phyloP scores from a whole-genome alignment of 2,113 vertebrate genomes.

The Semnopithecus entellus region DNA sequence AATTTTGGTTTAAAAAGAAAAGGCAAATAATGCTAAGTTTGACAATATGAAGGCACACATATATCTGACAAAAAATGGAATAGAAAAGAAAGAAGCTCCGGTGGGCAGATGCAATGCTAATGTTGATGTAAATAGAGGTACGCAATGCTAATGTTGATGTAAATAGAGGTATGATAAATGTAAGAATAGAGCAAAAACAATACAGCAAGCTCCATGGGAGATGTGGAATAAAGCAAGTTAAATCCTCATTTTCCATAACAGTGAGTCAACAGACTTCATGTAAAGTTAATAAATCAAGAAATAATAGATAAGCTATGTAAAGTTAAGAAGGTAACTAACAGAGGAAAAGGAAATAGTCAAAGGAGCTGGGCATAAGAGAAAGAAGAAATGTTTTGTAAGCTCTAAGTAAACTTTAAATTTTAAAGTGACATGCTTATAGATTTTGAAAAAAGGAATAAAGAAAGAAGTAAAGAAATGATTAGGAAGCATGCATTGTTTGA shows the following conservation, averaged over 20 bases:
- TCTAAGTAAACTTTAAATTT: not conserved
- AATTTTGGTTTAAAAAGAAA: not conserved
- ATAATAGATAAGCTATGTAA: not conserved
- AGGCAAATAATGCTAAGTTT: not conserved
- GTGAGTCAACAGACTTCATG: not conserved
- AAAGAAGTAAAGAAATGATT: conserved; percentile 50
- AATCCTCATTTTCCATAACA: conserved; percentile 17
- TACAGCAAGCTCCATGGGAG: not conserved
- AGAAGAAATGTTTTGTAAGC: not conserved
- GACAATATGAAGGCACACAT: not conserved
- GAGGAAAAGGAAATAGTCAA: conserved; percentile 1
- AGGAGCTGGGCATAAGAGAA: not conserved
- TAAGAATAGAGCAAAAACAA: not conserved
- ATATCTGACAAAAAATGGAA: conserved; percentile 38
- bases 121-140: not conserved
- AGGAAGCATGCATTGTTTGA: conserved; percentile 29
- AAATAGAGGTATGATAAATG: not conserved
- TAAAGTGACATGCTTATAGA: conserved; percentile 4
- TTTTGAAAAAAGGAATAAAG: conserved; percentile 33
- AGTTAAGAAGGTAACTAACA: conserved; percentile 4
- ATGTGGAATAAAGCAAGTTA: conserved; percentile 3
- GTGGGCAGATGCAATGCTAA: not conserved
- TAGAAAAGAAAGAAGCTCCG: not conserved
- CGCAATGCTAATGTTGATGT: not conserved
- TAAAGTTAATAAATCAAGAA: conserved; percentile 55